Evolutionary conservation across 1,140 invertebrate species (phyloP).

Genomic region (Drosophila dunni): DNA sequence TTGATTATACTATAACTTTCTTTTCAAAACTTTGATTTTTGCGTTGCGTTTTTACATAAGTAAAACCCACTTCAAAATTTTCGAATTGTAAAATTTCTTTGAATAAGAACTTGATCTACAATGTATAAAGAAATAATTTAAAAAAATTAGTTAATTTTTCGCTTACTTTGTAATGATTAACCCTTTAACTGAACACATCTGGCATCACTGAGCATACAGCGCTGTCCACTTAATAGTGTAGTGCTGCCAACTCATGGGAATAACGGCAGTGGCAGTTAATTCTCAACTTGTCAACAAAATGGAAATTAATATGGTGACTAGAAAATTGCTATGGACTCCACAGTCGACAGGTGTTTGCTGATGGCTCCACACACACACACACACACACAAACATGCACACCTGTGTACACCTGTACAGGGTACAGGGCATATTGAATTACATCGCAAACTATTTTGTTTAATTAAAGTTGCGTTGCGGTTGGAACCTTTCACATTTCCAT

Average conservation of each 20-base stretch:
- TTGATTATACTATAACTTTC: too few relatives aligned
- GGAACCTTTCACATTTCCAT: slow-evolving; percentile 34
- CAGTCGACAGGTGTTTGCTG: slow-evolving; percentile 57
- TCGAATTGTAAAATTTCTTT: too few relatives aligned
- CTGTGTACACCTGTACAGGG: background rate
- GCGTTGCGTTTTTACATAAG: too few relatives aligned
- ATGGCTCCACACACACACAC: slow-evolving; percentile 27
- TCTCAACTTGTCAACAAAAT: background rate
- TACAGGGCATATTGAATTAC: slow-evolving; percentile 49
- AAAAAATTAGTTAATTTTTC: too few relatives aligned
- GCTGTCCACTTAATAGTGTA: background rate
- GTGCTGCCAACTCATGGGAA: background rate
- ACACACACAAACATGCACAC: too few relatives aligned
- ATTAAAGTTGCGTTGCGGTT: slow-evolving; percentile 58
- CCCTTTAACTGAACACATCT: too few relatives aligned
- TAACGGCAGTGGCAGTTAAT: background rate
- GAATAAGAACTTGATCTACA: too few relatives aligned
- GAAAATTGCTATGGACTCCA: slow-evolving; percentile 11
- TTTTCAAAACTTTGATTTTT: too few relatives aligned
- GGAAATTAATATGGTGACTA: background rate
- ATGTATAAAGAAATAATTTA: too few relatives aligned
- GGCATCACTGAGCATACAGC: background rate
- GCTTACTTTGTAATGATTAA: too few relatives aligned
- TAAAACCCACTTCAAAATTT: too few relatives aligned
- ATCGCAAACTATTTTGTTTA: slow-evolving; percentile 70